phyloP scores from a whole-genome alignment of 2,113 vertebrate genomes.

The Halcyon senegalensis region DNA sequence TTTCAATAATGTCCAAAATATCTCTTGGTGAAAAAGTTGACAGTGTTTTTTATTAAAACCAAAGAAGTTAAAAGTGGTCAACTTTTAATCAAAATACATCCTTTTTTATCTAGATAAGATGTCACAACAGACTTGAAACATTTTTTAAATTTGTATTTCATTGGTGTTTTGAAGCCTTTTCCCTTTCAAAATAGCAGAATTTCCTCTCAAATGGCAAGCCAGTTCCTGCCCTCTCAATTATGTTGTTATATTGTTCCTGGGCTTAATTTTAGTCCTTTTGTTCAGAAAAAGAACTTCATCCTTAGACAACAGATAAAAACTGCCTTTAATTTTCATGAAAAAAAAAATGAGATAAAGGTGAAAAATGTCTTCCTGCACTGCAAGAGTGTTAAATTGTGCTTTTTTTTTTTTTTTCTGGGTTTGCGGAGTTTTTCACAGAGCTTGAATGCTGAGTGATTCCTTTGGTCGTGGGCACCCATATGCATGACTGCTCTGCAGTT shows the following conservation, averaged over 20 bases:
- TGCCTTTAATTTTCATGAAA: not conserved
- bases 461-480: not conserved
- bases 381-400: slow-evolving; percentile 21
- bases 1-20: not conserved
- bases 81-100: not conserved
- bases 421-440: not conserved
- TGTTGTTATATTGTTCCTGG: not conserved
- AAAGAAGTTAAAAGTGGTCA: not conserved
- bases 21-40: not conserved
- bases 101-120: not conserved
- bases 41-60: accelerated
- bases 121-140: not conserved
- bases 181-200: not conserved
- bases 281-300: not conserved
- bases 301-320: not conserved
- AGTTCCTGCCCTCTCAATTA: not conserved
- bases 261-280: not conserved
- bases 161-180: not conserved
- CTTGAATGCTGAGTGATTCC: not conserved
- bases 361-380: slow-evolving; percentile 19
- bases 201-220: not conserved
- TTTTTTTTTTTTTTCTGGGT: not conserved
- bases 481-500: not conserved
- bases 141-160: not conserved
- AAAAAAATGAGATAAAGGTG: not conserved